These are phyloP conservation scores for Papilio protenor DNA, from an alignment of 2,888 invertebrate genomes.

Conservation along the genomic window DNA sequence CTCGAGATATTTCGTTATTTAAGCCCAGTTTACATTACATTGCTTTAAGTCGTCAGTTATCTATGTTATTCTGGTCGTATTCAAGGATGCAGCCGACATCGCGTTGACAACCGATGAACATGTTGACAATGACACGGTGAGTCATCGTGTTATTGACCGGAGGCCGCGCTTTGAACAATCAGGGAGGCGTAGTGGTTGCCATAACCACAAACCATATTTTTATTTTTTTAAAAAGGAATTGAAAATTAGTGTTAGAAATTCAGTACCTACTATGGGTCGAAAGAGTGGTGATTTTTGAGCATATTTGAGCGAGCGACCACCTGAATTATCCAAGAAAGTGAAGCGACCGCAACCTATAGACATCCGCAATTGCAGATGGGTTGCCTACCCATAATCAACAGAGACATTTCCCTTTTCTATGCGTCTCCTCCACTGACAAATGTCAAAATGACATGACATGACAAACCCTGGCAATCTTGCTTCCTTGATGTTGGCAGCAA, in stretches of 20 bases:
- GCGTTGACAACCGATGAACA: slow-evolving; percentile 38
- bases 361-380: too few species aligned
- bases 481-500: too few species aligned
- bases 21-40: background rate
- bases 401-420: too few species aligned
- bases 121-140: slow-evolving; percentile 36
- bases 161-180: background rate
- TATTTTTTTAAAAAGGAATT: background rate
- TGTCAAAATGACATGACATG: too few species aligned
- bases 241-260: background rate
- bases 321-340: too few species aligned
- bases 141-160: slow-evolving; percentile 44
- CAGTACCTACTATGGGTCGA: background rate
- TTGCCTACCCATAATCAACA: too few species aligned
- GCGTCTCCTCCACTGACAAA: too few species aligned
- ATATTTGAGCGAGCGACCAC: too few species aligned
- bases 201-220: background rate
- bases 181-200: slow-evolving; percentile 10
- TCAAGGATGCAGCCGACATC: background rate
- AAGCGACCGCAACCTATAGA: too few species aligned
- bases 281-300: background rate
- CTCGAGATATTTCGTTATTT: background rate
- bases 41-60: background rate
- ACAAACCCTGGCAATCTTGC: too few species aligned
- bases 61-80: background rate